Base-by-base conservation (phyloP, 1,140 invertebrate genomes). In the Armadillidium nasatum region DNA sequence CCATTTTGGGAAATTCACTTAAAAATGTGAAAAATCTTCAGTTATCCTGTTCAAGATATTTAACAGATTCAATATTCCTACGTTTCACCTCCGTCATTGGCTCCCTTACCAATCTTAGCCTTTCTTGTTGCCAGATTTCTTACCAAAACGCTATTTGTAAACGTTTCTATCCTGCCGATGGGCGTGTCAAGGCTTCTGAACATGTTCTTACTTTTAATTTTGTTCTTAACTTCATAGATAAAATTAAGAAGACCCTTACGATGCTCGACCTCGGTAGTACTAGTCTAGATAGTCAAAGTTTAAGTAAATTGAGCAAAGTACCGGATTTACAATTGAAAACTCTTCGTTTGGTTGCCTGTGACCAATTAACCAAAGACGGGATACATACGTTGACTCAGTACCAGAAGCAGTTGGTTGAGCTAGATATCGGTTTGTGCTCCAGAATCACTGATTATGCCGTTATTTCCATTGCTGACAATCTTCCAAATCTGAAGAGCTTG, bases 191-290 rank as follows among this genome's bases (percentile, higher is more conserved):
- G 81, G 88, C 86, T n/a, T 90, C 88, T 22, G 87, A 90, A 82
- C 89, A 88, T 78, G 88, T 92, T 10, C 83, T 92, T 11, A 92
- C 91, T 45, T 92, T 91, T 82, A 86, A 88, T 69, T 90, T 90
- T 82, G 85, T 91, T 23, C 81, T 89, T 44, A 84, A 87, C 70
- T 89, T 88, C 80, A 83, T 92, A 60, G 82, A 84, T 71, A 82
- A 84, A n/a, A 87, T 88, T 81, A 86, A 86, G 0, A 82, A 83
- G 15, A 84, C 84, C 21, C 84, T 92, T 4, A 90, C 88, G 80
- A 84, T 85, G 15, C 81, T 92, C 21, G 85, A 89, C 77, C 88
- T 92, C 78, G 89, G 89, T 71, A 86, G 87, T 73, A 92, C 90
- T 33, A 83, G 89, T 0, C 88, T 92, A 67, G 88, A 89, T 83